Evolutionary conservation across 2,888 invertebrate species (phyloP).

Genomic region (Pantelozetes paolii): DNA sequence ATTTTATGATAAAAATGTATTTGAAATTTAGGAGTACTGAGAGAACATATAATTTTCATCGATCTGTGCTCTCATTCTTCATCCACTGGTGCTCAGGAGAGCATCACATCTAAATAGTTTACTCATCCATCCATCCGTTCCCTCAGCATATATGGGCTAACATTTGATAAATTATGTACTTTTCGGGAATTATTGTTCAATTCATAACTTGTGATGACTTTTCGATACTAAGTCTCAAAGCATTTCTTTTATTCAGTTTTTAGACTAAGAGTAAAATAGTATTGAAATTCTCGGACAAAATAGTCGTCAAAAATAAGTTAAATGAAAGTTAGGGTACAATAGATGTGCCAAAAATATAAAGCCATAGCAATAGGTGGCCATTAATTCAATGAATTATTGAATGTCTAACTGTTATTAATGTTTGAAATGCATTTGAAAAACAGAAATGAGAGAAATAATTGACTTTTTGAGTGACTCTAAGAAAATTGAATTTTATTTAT

Average conservation of each 20-base stretch:
- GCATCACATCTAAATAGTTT: conserved; percentile 30
- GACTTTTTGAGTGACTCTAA: conserved; percentile 12
- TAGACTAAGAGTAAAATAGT: background rate
- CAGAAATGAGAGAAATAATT: conserved; percentile 3
- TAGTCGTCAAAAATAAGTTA: background rate
- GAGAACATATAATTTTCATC: conserved; percentile 4
- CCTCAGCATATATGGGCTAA: background rate
- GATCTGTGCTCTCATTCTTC: background rate
- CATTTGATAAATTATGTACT: conserved; percentile 8
- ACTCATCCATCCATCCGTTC: conserved; percentile 29
- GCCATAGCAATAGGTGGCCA: background rate
- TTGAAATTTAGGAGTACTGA: background rate
- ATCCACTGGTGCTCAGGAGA: conserved; percentile 10
- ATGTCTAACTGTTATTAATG: background rate
- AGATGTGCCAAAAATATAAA: background rate
- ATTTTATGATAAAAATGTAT: background rate
- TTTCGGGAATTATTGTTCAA: conserved; percentile 22
- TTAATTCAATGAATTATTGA: background rate
- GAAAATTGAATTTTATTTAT: conserved; percentile 7
- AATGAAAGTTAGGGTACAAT: background rate
- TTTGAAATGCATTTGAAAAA: background rate
- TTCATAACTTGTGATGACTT: conserved; percentile 20
- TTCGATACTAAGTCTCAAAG: background rate
- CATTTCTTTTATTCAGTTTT: background rate
- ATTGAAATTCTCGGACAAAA: background rate